Base-by-base conservation (phyloP, 2,888 invertebrate species). In the Nymphalis c-album region DNA sequence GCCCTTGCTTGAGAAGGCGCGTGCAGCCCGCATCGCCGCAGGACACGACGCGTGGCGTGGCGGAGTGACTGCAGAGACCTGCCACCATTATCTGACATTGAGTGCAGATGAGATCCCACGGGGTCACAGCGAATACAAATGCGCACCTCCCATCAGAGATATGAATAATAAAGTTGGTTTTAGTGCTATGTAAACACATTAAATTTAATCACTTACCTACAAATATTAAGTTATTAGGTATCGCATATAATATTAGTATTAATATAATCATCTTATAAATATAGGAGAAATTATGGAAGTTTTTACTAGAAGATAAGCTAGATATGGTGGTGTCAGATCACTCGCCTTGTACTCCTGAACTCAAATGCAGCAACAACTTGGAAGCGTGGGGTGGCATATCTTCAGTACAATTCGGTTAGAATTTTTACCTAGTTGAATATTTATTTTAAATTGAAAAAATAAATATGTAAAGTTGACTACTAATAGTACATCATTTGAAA, bases 321-420 rank as follows among this genome's bases (percentile, higher is more conserved):
- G 94, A 95, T 74, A 86, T 95, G 85, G 93, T 95, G 0, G 94
- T 94, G 13, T 95, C 95, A 0, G 95, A 95, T 80, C 95, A 95
- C 80, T 95, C 95, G 1, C 94, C 95, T 0, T 94, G 95, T 70
- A 94, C 95, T 16, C 93, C 95, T 0, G 94, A 94, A 22, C 87
- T 94, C 16, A 95, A 95, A 75, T 88, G 93, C 59, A 94, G 94
- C 40, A 93, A 95, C 77, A 95, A 95, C 77, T 78, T 95, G 68
- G 93, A 93, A 74, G 95, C 96, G 40, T 95, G 95, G 95, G 95
- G 95, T 45, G 96, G 96, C 59, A 95, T 96, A 69, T 94, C 95
- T 0, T 95, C 95, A 0, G 85, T 96, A 31, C 96, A 96, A 80
- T 94, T 95, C 80, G 95, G 95, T 94, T 84, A 70, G 78, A 47